Base-by-base conservation (phyloP, 1,140 invertebrate genomes). In the Ceratitis capitata region DNA sequence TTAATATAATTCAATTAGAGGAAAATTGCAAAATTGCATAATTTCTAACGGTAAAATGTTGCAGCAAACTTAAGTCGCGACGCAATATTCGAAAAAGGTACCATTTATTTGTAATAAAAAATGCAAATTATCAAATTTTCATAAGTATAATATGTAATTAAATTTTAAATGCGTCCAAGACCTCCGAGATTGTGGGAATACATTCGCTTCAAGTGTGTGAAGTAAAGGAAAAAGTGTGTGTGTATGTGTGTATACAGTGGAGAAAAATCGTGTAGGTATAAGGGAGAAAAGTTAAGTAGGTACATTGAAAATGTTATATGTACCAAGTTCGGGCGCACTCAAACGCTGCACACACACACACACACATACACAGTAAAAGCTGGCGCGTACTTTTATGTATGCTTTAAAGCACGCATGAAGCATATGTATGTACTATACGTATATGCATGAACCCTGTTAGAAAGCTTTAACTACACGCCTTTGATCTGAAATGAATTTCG, bases 81-180 rank as follows among this genome's bases (percentile, higher is more conserved):
- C 51, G 16, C 7, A n/a, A 78, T 23, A 23, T n/a, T n/a, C n/a
- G 5, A 42, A 45, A 12, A 45, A 78, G 69, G 69, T 78, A 78
- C n/a, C n/a, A n/a, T n/a, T n/a, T 32, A 12, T 23, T 19, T 26
- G 6, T 23, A 78, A 78, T 45, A 45, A 26, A 45, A 45, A 26
- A 78, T 78, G n/a, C 69, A 26, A 23, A 42, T 19, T 9, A 26
- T 3, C 39, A 23, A 45, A 78, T 78, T 78, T 78, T 45, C 69
- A 45, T 45, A 45, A 78, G 69, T 78, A 78, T 78, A 78, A 78
- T 78, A 45, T 78, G 69, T 45, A 78, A 78, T 78, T 78, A 78
- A 78, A 78, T 78, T 45, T 78, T 10, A 78, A 78, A 78, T 78
- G 69, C 69, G 39, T 78, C 45, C 69, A 78, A 78, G 69, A 78